Evolutionary conservation across 2,888 invertebrate species (phyloP), one percentile per base, ranked within the genome.

Genomic region (Melanostoma mellinum): DNA sequence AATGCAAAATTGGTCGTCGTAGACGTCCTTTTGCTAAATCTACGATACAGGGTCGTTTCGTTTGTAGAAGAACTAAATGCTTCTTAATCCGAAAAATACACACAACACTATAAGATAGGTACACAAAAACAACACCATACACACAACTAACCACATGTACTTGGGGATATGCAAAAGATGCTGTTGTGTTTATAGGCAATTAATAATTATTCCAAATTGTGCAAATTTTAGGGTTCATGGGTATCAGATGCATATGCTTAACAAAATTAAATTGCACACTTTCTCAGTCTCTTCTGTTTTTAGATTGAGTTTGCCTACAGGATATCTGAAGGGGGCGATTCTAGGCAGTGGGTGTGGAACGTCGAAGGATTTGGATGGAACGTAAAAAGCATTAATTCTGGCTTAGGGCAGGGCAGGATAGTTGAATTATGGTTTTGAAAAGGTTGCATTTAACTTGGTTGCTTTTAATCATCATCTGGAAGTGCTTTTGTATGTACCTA

Each of bases 171-270:
- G n/a, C 8, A 32, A 40, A 36, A 55, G 55, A 48, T 48, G 48
- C 46, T 55, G 50, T 20, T 55, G 46, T 33, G 10, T 56, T 68
- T 67, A 50, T 68, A 75, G 52, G 68, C 74, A 79, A 79, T 79
- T 79, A 79, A 75, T 79, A 79, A 75, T 74, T 75, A 79, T 73
- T 73, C 53, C 42, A 60, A 58, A 73, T 78, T 78, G 58, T 73
- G 73, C 60, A 78, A 65, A 73, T 65, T 78, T 78, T 73, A 78
- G 53, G 65, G 78, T 46, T 50, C 73, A 52, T 65, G 60, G 46
- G 76, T 75, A 61, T 79, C 79, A 79, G 68, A 79, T 79, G 79
- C 79, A 79, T 60, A 79, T 79, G 79, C 73, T 69, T 69, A 79
- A 60, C 55, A 36, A 79, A 78, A 75, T 79, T 79, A 74, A 75